phyloP scores from a whole-genome alignment of 64 coral and sea anemone species.

The Stichodactyla mertensii region DNA sequence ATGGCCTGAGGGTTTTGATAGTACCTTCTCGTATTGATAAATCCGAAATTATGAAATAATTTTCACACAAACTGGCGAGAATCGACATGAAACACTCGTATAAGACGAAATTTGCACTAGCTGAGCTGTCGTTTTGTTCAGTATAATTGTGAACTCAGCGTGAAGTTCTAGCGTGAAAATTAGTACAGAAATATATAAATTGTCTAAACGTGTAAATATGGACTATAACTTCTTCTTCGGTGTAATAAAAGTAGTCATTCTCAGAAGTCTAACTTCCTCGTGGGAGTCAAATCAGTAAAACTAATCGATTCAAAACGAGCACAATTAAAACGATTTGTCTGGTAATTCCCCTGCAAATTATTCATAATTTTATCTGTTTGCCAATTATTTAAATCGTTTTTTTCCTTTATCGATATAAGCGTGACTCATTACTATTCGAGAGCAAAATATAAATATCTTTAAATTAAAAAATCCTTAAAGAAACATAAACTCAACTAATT shows the following conservation, averaged over 20 bases:
- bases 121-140: no score
- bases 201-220: background rate
- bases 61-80: no score
- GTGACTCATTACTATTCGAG: background rate
- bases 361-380: background rate
- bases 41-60: no score
- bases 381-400: background rate
- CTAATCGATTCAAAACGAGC: background rate
- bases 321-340: background rate
- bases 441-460: background rate
- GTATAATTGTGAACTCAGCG: no score
- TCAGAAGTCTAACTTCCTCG: background rate
- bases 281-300: background rate
- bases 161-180: no score
- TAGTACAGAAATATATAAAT: background rate
- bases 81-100: no score
- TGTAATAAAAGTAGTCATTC: background rate
- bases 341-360: background rate
- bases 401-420: background rate
- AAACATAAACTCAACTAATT: background rate
- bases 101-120: no score
- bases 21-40: no score
- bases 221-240: background rate
- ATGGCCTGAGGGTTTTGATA: no score
- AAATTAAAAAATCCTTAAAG: background rate